These are phyloP conservation scores for Paedocypris micromegethes DNA, from an alignment of 2,797 vertebrate genomes.

Conservation along the genomic window DNA sequence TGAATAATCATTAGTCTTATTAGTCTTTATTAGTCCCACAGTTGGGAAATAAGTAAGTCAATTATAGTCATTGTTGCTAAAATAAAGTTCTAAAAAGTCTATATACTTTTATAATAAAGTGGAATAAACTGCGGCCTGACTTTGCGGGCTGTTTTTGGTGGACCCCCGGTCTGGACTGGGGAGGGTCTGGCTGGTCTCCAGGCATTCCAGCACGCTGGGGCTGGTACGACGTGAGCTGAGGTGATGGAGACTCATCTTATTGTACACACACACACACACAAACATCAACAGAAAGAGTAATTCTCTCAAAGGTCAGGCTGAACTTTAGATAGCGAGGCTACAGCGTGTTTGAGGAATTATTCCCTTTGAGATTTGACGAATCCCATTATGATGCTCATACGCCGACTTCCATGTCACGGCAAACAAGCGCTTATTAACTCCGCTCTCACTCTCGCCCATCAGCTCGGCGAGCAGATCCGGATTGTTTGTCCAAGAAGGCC, in stretches of 20 bases:
- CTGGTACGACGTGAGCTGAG: slow-evolving; percentile 48
- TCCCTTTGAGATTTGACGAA: slow-evolving; percentile 37
- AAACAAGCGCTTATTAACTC: slow-evolving; percentile 44
- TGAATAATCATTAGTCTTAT: too few relatives aligned
- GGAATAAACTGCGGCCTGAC: too few relatives aligned
- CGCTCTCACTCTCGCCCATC: not conserved
- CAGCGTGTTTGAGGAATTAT: slow-evolving; percentile 56
- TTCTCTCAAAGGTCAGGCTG: slow-evolving; percentile 67
- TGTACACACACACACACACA: slow-evolving; percentile 41
- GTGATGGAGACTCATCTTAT: slow-evolving; percentile 40
- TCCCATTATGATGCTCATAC: slow-evolving; percentile 33
- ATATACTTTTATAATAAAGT: too few relatives aligned
- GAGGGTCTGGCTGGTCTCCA: slow-evolving; percentile 40
- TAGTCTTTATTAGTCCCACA: too few relatives aligned
- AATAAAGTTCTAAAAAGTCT: too few relatives aligned
- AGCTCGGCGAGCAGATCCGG: not conserved
- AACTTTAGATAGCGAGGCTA: slow-evolving; percentile 68
- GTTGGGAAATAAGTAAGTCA: too few relatives aligned
- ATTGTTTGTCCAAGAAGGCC: slow-evolving; percentile 39
- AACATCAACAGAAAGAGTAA: slow-evolving; percentile 69
- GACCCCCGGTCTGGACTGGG: slow-evolving; percentile 25
- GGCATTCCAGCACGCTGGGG: slow-evolving; percentile 49
- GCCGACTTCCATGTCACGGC: slow-evolving; percentile 32
- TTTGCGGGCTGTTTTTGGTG: not conserved
- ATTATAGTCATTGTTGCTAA: too few relatives aligned